phyloP scores from a whole-genome alignment of 2,888 invertebrate genomes.

The Andrena hattorfiana region DNA sequence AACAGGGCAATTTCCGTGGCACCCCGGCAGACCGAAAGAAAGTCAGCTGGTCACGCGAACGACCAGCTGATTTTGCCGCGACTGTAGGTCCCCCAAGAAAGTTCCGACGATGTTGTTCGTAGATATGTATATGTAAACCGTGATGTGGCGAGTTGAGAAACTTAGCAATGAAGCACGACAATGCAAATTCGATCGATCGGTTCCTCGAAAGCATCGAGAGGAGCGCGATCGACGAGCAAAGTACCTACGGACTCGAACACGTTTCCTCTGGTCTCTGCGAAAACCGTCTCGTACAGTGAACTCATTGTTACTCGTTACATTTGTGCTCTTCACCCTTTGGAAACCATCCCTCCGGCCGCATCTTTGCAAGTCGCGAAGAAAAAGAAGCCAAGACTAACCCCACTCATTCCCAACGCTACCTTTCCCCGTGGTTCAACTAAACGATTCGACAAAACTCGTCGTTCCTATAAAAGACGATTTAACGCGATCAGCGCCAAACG shows the following conservation, averaged over 20 bases:
- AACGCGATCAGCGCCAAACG: constrained; percentile 4
- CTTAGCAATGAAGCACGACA: constrained; percentile 22
- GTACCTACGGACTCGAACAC: background rate
- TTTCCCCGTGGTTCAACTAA: background rate
- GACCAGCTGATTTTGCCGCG: background rate
- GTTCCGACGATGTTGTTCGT: background rate
- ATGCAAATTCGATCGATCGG: constrained; percentile 21
- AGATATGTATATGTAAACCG: constrained; percentile 50
- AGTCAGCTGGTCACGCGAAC: background rate
- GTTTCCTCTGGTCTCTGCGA: background rate
- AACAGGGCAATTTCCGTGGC: background rate
- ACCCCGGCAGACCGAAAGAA: background rate
- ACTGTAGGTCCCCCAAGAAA: constrained; percentile 20
- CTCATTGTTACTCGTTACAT: constrained; percentile 25
- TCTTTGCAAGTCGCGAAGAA: background rate
- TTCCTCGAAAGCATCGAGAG: background rate
- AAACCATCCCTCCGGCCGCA: background rate
- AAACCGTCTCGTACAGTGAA: constrained; percentile 12
- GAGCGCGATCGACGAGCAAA: constrained; percentile 8
- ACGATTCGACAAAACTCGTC: background rate
- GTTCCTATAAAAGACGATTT: background rate
- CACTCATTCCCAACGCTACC: background rate
- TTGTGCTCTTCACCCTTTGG: background rate
- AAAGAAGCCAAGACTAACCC: too few species aligned
- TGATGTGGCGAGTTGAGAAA: constrained; percentile 22